These are phyloP conservation scores for Drosophila truncata DNA, from an alignment of 1,140 invertebrate species.

Conservation along the genomic window DNA sequence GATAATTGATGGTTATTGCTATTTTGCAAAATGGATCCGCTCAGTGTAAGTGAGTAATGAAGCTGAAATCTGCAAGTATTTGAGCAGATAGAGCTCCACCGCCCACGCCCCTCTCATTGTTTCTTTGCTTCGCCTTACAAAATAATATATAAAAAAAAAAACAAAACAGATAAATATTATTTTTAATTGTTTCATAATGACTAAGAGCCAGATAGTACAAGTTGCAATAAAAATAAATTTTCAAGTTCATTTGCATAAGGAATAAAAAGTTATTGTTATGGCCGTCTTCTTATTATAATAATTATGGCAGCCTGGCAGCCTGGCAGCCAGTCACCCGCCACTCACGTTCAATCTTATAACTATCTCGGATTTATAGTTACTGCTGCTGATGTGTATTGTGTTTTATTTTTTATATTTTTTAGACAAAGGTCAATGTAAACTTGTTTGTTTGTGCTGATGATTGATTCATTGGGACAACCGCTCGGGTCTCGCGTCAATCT, in stretches of 20 bases:
- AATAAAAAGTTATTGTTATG: constrained; percentile 55
- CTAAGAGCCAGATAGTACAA: constrained; percentile 41
- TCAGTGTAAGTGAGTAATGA: constrained; percentile 42
- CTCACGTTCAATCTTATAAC: constrained; percentile 27
- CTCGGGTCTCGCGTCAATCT: constrained; percentile 25
- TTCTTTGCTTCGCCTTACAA: not conserved
- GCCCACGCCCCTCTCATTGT: constrained; percentile 24
- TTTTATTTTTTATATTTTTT: constrained; percentile 18
- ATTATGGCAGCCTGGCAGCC: constrained; percentile 18
- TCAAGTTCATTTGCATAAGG: constrained; percentile 67
- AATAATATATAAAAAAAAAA: not conserved
- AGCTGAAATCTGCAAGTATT: constrained; percentile 54
- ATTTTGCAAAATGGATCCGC: constrained; percentile 40
- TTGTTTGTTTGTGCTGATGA: constrained; percentile 36
- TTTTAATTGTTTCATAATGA: constrained; percentile 54
- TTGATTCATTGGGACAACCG: constrained; percentile 33
- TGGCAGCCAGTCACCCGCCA: too few species aligned
- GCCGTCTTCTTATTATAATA: constrained; percentile 42
- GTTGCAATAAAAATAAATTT: constrained; percentile 51
- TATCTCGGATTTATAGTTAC: constrained; percentile 31
- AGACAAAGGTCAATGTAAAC: constrained; percentile 46
- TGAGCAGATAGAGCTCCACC: constrained; percentile 28
- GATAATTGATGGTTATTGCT: constrained; percentile 76
- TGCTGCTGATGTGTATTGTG: constrained; percentile 7
- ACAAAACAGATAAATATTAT: constrained; percentile 21